Conservation (phyloP, 2,797 vertebrate species). For the Silurus lanzhouensis region DNA sequence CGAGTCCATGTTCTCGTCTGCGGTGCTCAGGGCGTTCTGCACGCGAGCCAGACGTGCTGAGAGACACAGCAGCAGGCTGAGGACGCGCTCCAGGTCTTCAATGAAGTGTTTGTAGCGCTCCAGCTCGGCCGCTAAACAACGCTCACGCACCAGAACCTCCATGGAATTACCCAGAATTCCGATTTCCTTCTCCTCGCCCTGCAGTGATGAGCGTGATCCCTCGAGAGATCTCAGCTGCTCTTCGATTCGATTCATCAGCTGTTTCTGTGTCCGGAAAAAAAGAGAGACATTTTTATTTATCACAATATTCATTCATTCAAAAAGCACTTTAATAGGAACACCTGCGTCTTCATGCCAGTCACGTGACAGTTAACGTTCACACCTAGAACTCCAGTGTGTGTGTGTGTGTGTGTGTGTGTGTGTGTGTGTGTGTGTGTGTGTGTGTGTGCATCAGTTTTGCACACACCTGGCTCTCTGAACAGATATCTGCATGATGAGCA, state of each 20-base stretch:
- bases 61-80: constrained; percentile 89
- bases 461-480: too few species aligned
- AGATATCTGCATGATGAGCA: too few species aligned
- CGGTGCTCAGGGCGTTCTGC: constrained; percentile 82
- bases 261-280: constrained; percentile 67
- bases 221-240: constrained; percentile 71
- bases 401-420: too few species aligned
- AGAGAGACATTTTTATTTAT: neutral
- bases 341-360: neutral
- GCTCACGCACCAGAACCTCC: constrained; percentile 68
- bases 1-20: constrained; percentile 73
- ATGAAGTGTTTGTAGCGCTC: constrained; percentile 88
- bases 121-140: constrained; percentile 79
- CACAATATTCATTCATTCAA: too few species aligned
- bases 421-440: too few species aligned
- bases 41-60: constrained; percentile 89
- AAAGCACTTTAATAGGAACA: constrained; percentile 4
- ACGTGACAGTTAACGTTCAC: neutral
- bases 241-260: constrained; percentile 74
- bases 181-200: constrained; percentile 69
- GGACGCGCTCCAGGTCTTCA: constrained; percentile 91
- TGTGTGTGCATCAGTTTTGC: neutral
- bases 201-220: constrained; percentile 67
- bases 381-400: neutral
- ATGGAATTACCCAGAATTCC: constrained; percentile 62